Evolutionary conservation across 2,888 invertebrate species (phyloP), one percentile per base, ranked within the genome.

Genomic region (Mimumesa dahlbomi): DNA sequence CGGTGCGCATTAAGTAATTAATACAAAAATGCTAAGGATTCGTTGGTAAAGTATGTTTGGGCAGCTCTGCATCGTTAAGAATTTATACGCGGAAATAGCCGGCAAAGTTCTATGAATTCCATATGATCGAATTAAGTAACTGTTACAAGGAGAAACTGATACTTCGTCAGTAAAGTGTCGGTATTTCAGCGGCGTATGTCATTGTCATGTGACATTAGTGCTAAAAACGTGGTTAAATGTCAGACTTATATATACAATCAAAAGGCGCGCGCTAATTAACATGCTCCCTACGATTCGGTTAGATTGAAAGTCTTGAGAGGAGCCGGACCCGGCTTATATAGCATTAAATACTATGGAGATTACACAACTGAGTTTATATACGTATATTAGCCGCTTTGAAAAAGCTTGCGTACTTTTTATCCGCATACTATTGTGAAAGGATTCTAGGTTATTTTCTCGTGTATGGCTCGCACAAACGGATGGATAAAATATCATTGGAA

Each of bases 321-420:
- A 7, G 13, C 29, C 31, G 13, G 36, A 42, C 40, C 21, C 29
- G 31, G 13, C 42, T 31, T 34, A 38, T 49, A 36, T 29, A 25
- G 7, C 9, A 25, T 7, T 3, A 52, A 52, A 52, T 18, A 29
- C 5, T 72, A 54, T 63, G 22, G 48, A 54, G 61, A 75, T 83
- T 86, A 77, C 84, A 85, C 82, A 85, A 85, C 76, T 59, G 40
- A 52, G 70, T 70, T 77, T 74, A 73, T 73, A 62, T 59, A 13
- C 18, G 34, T 42, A 25, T 1, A 34, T 36, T 22, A 38, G 36
- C 4, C 25, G 25, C 3, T 25, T 5, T 7, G 3, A 21, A 31
- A 67, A 69, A 75, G 74, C 18, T 14, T 5, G 43, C 14, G 22
- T n/a, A 11, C 4, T 18, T 56, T 43, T 31, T 6, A 9, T 34